phyloP scores from a whole-genome alignment of 35 echinoderm and acorn worm genomes.

The Lytechinus pictus region DNA sequence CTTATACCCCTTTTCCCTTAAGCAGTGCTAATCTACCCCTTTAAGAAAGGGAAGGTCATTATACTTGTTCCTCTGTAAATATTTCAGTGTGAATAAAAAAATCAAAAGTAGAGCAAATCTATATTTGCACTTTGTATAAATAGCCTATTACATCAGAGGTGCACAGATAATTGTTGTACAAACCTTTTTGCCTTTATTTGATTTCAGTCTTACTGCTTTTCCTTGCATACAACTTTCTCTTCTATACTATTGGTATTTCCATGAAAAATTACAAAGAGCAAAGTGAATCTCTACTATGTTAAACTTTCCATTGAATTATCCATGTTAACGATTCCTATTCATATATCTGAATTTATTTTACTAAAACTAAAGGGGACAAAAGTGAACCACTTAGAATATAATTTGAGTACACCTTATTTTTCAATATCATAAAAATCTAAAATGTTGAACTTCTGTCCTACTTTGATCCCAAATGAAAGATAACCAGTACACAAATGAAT shows the following conservation, averaged over 20 bases:
- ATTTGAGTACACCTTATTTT: too few species aligned
- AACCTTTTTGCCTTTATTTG: neutral
- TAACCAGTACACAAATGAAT: too few species aligned
- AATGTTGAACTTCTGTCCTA: too few species aligned
- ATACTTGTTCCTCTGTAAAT: slow-evolving; percentile 46
- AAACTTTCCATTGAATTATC: neutral
- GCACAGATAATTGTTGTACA: neutral
- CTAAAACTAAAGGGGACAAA: too few species aligned
- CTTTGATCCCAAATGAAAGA: too few species aligned
- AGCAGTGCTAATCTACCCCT: slow-evolving; percentile 28
- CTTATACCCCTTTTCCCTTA: neutral
- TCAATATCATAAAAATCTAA: too few species aligned
- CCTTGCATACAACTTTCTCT: neutral
- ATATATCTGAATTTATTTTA: too few species aligned
- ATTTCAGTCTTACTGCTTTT: neutral
- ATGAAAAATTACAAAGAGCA: neutral
- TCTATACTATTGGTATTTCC: neutral
- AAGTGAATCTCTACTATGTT: neutral
- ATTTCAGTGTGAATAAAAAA: slow-evolving; percentile 17
- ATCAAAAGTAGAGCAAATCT: neutral
- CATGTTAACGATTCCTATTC: too few species aligned
- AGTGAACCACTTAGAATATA: too few species aligned
- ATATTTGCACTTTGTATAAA: neutral
- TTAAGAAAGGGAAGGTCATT: slow-evolving; percentile 30
- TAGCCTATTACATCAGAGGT: neutral